phyloP scores from a whole-genome alignment of 2,888 invertebrate genomes.

The Heliothis peltigera region DNA sequence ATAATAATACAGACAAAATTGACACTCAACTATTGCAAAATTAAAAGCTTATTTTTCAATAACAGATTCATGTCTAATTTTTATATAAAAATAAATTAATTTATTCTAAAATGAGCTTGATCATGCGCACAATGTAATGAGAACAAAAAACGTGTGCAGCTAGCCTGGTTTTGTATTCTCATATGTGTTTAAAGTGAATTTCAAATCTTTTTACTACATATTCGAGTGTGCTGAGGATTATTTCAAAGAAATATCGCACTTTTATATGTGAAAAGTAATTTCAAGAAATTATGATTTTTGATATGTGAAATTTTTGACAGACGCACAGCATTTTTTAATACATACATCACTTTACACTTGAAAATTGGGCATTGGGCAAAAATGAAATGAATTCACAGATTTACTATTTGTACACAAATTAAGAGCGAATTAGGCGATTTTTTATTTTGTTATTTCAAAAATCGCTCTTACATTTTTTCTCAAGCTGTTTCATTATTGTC shows the following conservation, averaged over 20 bases:
- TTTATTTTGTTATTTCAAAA: too few species aligned
- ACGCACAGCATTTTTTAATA: too few species aligned
- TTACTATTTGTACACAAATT: too few species aligned
- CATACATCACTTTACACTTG: too few species aligned
- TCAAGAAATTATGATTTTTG: too few species aligned
- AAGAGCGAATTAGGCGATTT: too few species aligned
- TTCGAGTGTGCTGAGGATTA: conserved; percentile 57
- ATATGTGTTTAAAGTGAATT: conserved; percentile 50
- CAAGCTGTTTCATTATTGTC: too few species aligned
- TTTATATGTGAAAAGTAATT: not conserved
- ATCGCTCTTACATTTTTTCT: too few species aligned
- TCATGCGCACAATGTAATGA: conserved; percentile 62
- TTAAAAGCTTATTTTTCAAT: conserved; percentile 36
- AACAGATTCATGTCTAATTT: conserved; percentile 17
- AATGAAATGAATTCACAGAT: too few species aligned
- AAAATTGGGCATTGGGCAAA: too few species aligned
- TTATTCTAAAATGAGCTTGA: conserved; percentile 57
- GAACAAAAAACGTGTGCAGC: conserved; percentile 45
- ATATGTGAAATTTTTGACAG: too few species aligned
- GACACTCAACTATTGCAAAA: conserved; percentile 18
- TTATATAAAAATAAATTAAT: conserved; percentile 10
- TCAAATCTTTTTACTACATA: conserved; percentile 52
- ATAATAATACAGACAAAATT: conserved; percentile 16
- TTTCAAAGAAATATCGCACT: conserved; percentile 44
- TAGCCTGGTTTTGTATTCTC: conserved; percentile 53